Evolutionary conservation across 2,888 invertebrate species (phyloP), one percentile per base, ranked within the genome.

Genomic region (Pecten maximus): DNA sequence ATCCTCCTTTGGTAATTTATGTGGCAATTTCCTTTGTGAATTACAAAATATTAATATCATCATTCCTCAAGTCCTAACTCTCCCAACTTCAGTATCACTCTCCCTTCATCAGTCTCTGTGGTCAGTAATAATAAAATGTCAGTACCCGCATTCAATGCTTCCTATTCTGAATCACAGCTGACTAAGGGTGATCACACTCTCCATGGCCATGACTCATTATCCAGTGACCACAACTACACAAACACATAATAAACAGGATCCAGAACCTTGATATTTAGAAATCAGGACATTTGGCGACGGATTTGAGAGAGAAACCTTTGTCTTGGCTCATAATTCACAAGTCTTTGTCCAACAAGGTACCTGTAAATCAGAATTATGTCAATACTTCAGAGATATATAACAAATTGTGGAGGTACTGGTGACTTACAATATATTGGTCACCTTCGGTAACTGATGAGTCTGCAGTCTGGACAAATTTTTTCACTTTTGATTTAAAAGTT

Each of bases 341-440:
- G 97, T 94, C 99, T 97, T 95, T 99, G 98, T 0, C 99, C 99
- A 23, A 99, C 99, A 88, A 99, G 97, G 97, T 99, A 97, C 94
- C 97, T 97, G 95, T 40, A 95, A 95, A 88, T 88, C 92, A 91
- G 91, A 44, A 44, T 44, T 44, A 44, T 44, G 44, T 44, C 44
- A 44, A 44, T 8, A 48, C 19, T 48, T 12, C 19, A 48, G 48
- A 48, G 19, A 1, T 48, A 48, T 48, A 1, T 48, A 48, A 2
- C 48, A 48, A 2, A 48, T 48, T 48, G 48, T 48, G 15, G 48
- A 48, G 19, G 2, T 48, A 48, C 19, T 2, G 12, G 19, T 4
- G 12, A 48, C 19, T 2, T 48, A 48, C 15, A 12, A 48, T 8
- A n/a, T n/a, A n/a, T n/a, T n/a, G n/a, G n/a, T n/a, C n/a, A n/a